Base-by-base conservation (phyloP, 1,140 invertebrate species). In the Meloidogyne hapla region DNA sequence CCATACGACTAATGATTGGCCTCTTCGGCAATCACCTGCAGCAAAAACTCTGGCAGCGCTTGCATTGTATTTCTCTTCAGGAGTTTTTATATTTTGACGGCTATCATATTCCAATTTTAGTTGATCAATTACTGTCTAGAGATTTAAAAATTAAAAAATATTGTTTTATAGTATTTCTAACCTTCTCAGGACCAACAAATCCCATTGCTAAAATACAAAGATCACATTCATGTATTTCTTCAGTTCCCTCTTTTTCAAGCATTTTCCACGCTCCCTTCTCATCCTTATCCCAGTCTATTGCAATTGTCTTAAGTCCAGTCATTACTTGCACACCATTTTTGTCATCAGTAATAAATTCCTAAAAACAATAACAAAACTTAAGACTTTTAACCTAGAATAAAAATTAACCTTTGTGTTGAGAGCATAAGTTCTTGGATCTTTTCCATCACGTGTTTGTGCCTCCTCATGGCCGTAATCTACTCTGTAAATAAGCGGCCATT, bases 401-500 rank as follows among this genome's bases (percentile, higher is more conserved):
- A 21, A 21, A 63, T 83, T 80, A 88, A 92, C 91, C 88, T 93
- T 96, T 82, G 94, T 96, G 71, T 95, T 91, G 69, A 94, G 95
- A 77, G 92, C 93, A 88, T 94, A 99, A 82, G 93, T 92, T 42
- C 96, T 90, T 6, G 96, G 96, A 90, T 99, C 96, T 56, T 92
- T 91, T 9, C 95, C 95, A 89, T 87, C 94, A 94, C 0, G 95
- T 9, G 45, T 89, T 85, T 92, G 91, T 1, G 96, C 94, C 89
- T 99, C 96, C 86, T 98, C 96, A 85, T 99, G 96, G 0, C 96
- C 96, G 87, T 99, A 99, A 88, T 99, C 96, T 2, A 98, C 92
- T 81, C 95, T 92, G 90, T 98, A 97, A 9, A 98, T 92, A 85
- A 93, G 91, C 0, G 96, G 96, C 91, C 93, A 98, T 84, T 97